Evolutionary conservation across 2,797 vertebrate species (phyloP).

Genomic region (Trichosurus vulpecula): DNA sequence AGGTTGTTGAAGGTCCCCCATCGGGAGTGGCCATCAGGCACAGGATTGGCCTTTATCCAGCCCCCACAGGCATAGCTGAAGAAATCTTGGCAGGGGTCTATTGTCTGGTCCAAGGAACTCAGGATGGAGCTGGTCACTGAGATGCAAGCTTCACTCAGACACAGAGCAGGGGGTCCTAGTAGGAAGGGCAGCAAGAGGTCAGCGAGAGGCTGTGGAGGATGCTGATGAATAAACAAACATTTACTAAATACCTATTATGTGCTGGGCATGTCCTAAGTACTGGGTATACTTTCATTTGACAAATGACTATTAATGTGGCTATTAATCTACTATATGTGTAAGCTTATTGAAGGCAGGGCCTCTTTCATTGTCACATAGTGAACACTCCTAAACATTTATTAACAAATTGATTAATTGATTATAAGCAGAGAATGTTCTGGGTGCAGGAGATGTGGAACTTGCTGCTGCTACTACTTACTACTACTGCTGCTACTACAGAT

Average conservation of each 20-base stretch:
- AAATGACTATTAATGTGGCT: background rate
- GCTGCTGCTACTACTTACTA: background rate
- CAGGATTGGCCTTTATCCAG: constrained; percentile 95
- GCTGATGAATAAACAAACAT: background rate
- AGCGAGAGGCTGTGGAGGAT: background rate
- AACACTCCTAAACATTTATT: background rate
- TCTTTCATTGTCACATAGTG: background rate
- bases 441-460: background rate
- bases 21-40: constrained; percentile 96
- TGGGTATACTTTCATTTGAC: background rate
- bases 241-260: background rate
- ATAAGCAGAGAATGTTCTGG: background rate
- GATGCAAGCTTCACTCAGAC: constrained; percentile 92
- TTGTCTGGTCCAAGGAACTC: constrained; percentile 89
- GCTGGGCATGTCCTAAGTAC: background rate
- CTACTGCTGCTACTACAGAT: background rate
- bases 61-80: constrained; percentile 95
- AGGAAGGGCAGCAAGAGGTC: background rate
- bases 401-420: background rate
- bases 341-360: background rate
- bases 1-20: constrained; percentile 97
- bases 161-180: constrained; percentile 87
- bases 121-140: constrained; percentile 91
- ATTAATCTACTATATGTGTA: background rate
- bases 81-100: constrained; percentile 97